Evolutionary conservation across 1,140 invertebrate genomes (phyloP).

Genomic region (Heliconius congener): DNA sequence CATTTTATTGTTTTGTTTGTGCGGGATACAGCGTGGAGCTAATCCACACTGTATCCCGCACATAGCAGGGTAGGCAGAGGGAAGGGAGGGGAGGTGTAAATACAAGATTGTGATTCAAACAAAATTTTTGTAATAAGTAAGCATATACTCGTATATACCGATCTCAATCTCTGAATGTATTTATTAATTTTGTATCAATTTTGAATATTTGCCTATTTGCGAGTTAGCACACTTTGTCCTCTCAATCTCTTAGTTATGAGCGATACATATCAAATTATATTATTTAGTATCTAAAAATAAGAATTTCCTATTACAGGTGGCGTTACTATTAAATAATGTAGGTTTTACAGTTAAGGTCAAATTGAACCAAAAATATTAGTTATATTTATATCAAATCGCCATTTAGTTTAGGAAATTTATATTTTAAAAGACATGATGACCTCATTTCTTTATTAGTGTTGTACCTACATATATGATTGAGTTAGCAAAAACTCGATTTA

Average conservation of each 20-base stretch:
- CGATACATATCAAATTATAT: not conserved
- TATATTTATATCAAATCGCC: not conserved
- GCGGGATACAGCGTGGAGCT: no score
- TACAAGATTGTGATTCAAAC: no score
- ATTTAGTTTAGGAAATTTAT: not conserved
- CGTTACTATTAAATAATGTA: not conserved
- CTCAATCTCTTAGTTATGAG: not conserved
- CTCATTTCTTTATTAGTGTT: not conserved
- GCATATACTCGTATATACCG: no score
- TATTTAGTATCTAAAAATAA: constrained; percentile 7
- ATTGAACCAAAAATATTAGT: not conserved
- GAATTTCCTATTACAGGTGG: not conserved
- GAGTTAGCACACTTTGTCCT: not conserved
- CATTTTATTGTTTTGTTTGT: no score
- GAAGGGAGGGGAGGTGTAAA: no score
- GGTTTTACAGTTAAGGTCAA: not conserved
- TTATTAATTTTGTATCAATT: no score
- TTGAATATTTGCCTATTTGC: not conserved
- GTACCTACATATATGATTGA: not conserved
- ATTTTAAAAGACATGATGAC: not conserved
- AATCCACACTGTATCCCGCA: not conserved
- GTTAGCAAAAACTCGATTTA: not conserved
- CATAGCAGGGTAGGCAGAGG: not conserved
- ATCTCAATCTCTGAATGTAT: no score
- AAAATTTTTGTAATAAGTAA: no score